Evolutionary conservation across 2,113 vertebrate genomes (phyloP), one percentile per base, ranked within the genome.

Genomic region (Piprites chloris): DNA sequence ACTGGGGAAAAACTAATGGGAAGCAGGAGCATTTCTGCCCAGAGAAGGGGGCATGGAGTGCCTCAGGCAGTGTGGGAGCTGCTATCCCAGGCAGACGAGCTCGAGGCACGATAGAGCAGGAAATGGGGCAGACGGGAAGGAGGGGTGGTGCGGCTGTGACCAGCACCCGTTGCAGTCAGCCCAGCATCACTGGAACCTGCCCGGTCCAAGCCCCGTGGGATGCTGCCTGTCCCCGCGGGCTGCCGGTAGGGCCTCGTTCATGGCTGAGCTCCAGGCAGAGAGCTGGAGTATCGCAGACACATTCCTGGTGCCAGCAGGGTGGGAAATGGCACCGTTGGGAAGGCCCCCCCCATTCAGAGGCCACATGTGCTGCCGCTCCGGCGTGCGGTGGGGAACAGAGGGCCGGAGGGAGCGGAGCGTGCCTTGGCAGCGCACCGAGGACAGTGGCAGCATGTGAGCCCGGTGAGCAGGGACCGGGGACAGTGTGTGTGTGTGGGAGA

Each of bases 401-500:
- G 61, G 65, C 35, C 3, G 3, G 58, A 39, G 91, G 42, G 80
- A 93, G 73, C 22, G 3, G 9, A 47, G 68, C 2, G 26, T 35
- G 69, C 82, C 74, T 92, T 94, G 94, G 95, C 92, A 91, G 58
- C 9, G 5, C 85, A 80, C 72, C 26, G 32, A 74, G 77, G 73
- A 86, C 68, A 37, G 77, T 6, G 61, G 3, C 13, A 62, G 81
- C 77, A 5, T 77, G 92, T 19, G 63, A 89, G 94, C 87, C 87
- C 33, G 62, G 67, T 2, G 41, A 90, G 66, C 62, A 27, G 92
- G 47, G 87, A 91, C 16, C 2, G 15, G 85, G 95, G 85, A 97
- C 96, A 85, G 41, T 11, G 94, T 97, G 96, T 93, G 62, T 61
- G 85, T 90, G 94, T 91, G 96, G 94, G 96, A 95, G 96, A 73